These are phyloP conservation scores for Erythrolamprus reginae DNA, from an alignment of 2,113 vertebrate genomes.

Conservation along the genomic window DNA sequence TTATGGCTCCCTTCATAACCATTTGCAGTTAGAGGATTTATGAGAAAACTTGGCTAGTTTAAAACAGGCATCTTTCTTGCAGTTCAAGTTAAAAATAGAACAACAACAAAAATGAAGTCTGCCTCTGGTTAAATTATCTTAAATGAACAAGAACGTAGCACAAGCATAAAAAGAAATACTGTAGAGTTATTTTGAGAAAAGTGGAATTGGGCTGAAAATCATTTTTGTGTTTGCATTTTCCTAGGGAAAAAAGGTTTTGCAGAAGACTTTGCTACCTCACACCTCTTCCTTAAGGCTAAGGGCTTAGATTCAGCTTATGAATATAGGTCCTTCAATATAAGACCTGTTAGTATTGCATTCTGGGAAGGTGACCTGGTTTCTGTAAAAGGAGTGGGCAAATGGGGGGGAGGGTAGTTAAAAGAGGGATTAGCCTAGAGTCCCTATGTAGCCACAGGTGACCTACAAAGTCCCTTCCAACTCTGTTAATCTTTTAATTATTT, in stretches of 20 bases:
- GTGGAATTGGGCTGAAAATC: not conserved
- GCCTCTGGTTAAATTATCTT: not conserved
- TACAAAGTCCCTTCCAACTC: too few relatives aligned
- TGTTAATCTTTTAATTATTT: not conserved
- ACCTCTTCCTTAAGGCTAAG: not conserved
- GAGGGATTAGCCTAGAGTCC: not conserved
- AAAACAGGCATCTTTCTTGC: not conserved
- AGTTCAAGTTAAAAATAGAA: not conserved
- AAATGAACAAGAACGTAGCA: not conserved
- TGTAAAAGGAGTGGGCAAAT: not conserved
- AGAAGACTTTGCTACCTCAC: not conserved
- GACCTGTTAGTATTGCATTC: not conserved
- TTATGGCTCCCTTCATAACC: not conserved
- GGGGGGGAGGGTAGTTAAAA: not conserved
- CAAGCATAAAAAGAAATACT: not conserved
- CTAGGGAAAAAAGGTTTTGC: too few relatives aligned
- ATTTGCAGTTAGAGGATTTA: not conserved
- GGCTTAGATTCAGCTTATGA: not conserved
- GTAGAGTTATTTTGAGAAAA: not conserved
- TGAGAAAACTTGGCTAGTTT: not conserved
- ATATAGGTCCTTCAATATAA: not conserved
- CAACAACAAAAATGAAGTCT: not conserved
- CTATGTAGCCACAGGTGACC: not conserved
- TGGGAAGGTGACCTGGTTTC: not conserved
- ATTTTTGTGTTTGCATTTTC: not conserved